Base-by-base conservation (phyloP, 2,113 vertebrate species). In the Bombycilla garrulus region DNA sequence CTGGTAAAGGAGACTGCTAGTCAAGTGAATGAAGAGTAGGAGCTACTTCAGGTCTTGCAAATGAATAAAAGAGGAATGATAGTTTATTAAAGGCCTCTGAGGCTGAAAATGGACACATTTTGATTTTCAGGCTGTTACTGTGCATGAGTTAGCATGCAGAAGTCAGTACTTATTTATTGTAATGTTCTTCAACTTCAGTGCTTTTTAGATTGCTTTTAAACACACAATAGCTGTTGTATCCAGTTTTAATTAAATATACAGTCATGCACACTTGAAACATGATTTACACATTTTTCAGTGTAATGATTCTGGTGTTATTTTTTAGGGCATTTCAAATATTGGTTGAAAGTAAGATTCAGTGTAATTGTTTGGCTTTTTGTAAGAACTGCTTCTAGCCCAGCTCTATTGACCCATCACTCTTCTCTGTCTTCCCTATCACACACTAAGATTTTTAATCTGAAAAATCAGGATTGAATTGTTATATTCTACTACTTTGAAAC, bases 161-260 rank as follows among this genome's bases (percentile, higher is more conserved):
- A 76, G 31, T 62, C 44, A 31, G 16, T 74, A 44, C 5, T 1
- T 69, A 40, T 62, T 88, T 92, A 78, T 51, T 81, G 33, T 83
- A 28, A 47, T 67, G 45, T 31, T 87, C 35, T 90, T 91, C 73
- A 84, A 48, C n/a, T 82, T 56, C 36, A 62, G 21, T 48, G 69
- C 47, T 47, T 76, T 54, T 50, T 24, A 88, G 62, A 81, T 88
- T 83, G 48, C 64, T 78, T 11, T 70, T 93, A 86, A 81, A 79
- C n/a, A 60, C 28, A n/a, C 22, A 87, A 17, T 85, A 82, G 66
- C 71, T 64, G 29, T 15, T 4, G 3, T 77, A 48, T 81, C 81
- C 31, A 33, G 14, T 36, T 95, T 93, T 94, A 94, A 92, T 92
- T 95, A 90, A 94, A 57, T 70, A 23, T 54, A 29, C 60, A 93